Evolutionary conservation across 2,113 vertebrate species (phyloP).

Genomic region (Mormyrus iriodes): DNA sequence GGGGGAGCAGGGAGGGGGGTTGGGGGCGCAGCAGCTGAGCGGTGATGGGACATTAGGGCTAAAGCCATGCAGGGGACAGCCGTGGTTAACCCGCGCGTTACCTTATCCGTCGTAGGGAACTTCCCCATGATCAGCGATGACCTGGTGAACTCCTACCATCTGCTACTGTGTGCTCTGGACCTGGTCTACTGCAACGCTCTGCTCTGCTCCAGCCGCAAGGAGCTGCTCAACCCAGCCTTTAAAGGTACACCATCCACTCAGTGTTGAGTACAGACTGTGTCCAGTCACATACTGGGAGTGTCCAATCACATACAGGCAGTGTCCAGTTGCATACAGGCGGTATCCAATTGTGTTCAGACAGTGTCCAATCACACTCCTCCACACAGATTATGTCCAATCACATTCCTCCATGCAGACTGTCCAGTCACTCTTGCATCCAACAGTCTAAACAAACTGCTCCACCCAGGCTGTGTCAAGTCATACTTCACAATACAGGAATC

Average conservation of each 20-base stretch:
- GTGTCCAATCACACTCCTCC: neutral
- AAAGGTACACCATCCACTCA: slow-evolving; percentile 60
- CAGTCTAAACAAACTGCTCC: neutral
- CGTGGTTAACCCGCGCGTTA: neutral
- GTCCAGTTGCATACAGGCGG: neutral
- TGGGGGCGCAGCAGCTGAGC: too few relatives aligned
- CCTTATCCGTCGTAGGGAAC: slow-evolving; percentile 65
- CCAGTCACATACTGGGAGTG: neutral
- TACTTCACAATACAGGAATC: neutral
- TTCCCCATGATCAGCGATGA: slow-evolving; percentile 97
- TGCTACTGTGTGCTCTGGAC: slow-evolving; percentile 84
- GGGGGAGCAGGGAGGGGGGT: neutral
- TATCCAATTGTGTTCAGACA: neutral
- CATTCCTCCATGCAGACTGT: neutral
- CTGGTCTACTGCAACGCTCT: slow-evolving; percentile 84
- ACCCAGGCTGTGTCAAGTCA: neutral
- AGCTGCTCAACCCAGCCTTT: slow-evolving; percentile 82
- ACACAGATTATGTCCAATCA: neutral
- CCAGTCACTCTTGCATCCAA: neutral
- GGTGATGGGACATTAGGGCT: neutral
- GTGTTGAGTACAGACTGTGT: neutral
- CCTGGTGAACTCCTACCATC: slow-evolving; percentile 92
- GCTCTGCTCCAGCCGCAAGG: slow-evolving; percentile 78
- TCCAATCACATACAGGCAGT: neutral
- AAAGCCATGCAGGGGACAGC: neutral